A percentile compares a stretch with the other conserved stretches of the same genome.
phyloP scores from a whole-genome alignment of 1,140 invertebrate species.

The Sminthurides bifidus region DNA sequence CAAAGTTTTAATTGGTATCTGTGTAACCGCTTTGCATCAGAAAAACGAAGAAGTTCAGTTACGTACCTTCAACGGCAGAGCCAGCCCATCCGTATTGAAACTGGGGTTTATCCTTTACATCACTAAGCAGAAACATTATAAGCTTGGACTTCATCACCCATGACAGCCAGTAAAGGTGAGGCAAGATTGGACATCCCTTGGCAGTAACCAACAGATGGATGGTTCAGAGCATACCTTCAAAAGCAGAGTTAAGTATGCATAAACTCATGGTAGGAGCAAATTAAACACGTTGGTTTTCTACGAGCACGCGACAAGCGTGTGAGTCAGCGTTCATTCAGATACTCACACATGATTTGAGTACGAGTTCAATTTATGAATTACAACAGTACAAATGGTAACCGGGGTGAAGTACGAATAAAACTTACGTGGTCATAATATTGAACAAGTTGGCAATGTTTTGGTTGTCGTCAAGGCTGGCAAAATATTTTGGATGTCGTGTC shows the following conservation, averaged over 20 bases:
- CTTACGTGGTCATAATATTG: conserved; percentile 86
- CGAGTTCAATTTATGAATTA: no score
- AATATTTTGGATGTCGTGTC: conserved; percentile 88
- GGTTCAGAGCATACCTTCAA: conserved; percentile 78
- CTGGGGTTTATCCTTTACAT: conserved; percentile 80
- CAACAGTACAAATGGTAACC: no score
- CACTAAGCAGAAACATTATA: conserved; percentile 94
- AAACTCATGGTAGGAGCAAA: no score
- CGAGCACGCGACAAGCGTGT: no score
- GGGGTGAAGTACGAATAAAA: no score
- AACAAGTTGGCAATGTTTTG: conserved; percentile 85
- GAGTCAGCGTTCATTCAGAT: no score
- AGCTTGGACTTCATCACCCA: conserved; percentile 91
- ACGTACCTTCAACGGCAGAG: conserved; percentile 72
- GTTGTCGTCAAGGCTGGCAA: conserved; percentile 89
- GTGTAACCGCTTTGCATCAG: no score
- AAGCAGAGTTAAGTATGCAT: no score
- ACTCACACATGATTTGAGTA: no score
- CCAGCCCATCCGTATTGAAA: conserved; percentile 81
- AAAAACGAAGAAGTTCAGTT: no score
- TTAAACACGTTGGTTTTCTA: no score
- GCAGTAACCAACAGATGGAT: conserved; percentile 89
- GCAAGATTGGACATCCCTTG: conserved; percentile 97
- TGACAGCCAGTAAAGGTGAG: conserved; percentile 82
- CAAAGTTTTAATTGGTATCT: no score